Percentiles rank a stretch among this genome's conserved stretches.
Conservation (phyloP, 1,140 invertebrate species). For the Chrysoperla carnea region DNA sequence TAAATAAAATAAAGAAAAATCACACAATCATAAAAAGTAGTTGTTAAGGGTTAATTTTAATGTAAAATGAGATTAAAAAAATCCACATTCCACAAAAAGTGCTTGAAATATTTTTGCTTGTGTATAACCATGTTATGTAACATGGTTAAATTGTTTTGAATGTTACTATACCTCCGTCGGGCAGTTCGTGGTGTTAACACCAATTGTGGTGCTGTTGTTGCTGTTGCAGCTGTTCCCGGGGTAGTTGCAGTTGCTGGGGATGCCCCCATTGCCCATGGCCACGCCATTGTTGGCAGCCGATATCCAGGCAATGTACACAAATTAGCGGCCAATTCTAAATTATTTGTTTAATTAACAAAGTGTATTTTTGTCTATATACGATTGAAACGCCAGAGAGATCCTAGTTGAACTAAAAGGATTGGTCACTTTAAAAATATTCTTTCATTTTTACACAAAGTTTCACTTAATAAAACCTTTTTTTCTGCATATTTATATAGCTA, state of each 20-base stretch:
- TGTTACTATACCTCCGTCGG: conserved; percentile 22
- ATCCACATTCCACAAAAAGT: too few relatives aligned
- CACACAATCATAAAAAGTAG: too few relatives aligned
- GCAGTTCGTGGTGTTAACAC: conserved; percentile 29
- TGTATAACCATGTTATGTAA: too few relatives aligned
- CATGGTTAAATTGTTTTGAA: too few relatives aligned
- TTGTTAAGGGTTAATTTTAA: too few relatives aligned
- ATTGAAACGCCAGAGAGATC: conserved; percentile 1
- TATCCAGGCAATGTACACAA: conserved; percentile 23
- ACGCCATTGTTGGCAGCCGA: conserved; percentile 35
- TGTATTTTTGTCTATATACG: conserved; percentile 10
- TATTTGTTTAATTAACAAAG: conserved; percentile 13
- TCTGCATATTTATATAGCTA: too few relatives aligned
- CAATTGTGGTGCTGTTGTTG: conserved; percentile 23
- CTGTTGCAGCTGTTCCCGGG: conserved; percentile 15
- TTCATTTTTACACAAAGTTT: not conserved
- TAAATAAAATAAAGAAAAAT: too few relatives aligned
- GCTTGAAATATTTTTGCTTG: too few relatives aligned
- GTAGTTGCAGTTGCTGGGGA: conserved; percentile 29
- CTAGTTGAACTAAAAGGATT: not conserved
- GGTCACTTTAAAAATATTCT: conserved; percentile 1
- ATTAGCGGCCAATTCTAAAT: not conserved
- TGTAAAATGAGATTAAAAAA: too few relatives aligned
- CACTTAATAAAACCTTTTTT: too few relatives aligned
- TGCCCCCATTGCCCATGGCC: conserved; percentile 26